Evolutionary conservation across 2,888 invertebrate species (phyloP).

Genomic region (Ectemnius continuus): DNA sequence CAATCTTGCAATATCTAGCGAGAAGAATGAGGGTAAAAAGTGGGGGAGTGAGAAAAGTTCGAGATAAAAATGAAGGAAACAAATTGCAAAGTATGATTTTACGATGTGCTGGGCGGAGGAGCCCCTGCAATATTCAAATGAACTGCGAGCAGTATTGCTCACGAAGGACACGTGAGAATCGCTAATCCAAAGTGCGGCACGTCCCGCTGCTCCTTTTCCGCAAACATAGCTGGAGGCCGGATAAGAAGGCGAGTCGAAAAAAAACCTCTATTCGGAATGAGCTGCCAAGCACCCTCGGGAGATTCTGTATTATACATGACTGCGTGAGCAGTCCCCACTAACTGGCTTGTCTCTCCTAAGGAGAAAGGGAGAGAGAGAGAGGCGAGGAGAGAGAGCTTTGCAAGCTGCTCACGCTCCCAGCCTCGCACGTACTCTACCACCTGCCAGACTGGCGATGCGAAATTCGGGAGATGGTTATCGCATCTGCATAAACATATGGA

Average conservation of each 20-base stretch:
- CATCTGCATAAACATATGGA: too few species aligned
- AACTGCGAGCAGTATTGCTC: slow-evolving; percentile 6
- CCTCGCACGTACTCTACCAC: slow-evolving; percentile 28
- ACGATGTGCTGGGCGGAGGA: too few species aligned
- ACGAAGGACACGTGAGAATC: slow-evolving; percentile 20
- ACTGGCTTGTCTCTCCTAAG: background rate
- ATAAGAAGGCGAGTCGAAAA: slow-evolving; percentile 41
- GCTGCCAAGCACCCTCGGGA: slow-evolving; percentile 71
- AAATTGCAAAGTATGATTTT: too few species aligned
- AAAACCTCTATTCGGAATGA: slow-evolving; percentile 72
- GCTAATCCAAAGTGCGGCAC: too few species aligned
- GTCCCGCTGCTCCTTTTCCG: background rate
- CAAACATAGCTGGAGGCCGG: background rate
- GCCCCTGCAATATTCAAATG: too few species aligned
- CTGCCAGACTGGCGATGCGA: slow-evolving; percentile 25
- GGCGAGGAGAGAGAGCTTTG: slow-evolving; percentile 69
- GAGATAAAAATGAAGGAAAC: too few species aligned
- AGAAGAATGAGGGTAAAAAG: too few species aligned
- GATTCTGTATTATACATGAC: slow-evolving; percentile 72
- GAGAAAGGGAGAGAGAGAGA: slow-evolving; percentile 50
- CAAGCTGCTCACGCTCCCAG: slow-evolving; percentile 73
- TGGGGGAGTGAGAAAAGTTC: too few species aligned
- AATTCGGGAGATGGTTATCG: slow-evolving; percentile 15
- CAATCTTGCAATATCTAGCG: too few species aligned
- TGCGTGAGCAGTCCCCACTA: slow-evolving; percentile 51